Evolutionary conservation across 2,888 invertebrate species (phyloP), one percentile per base, ranked within the genome.

Genomic region (Phyllotreta striolata): DNA sequence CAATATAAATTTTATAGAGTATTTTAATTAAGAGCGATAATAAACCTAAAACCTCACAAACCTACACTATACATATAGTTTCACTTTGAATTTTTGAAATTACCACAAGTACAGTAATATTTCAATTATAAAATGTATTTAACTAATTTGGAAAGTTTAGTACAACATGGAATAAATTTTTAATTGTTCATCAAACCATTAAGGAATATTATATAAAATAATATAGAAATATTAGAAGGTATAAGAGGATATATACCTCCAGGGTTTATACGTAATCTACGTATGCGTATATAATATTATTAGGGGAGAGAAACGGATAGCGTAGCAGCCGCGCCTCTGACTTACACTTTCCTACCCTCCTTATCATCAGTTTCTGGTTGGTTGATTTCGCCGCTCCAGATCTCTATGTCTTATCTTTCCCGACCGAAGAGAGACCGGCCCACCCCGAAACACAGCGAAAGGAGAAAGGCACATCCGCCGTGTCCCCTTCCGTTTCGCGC

Each of bases 351-450:
- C 73, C 75, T 72, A 67, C 75, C 74, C 78, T 78, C 81, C 81
- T 82, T 82, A 82, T 82, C 82, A 80, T 77, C 77, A 78, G 79
- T 82, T 82, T 82, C 82, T 81, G 80, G 81, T 78, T 81, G 80
- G 81, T 76, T 81, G 81, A 76, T 74, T 78, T 74, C 76, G 77
- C 74, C 73, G 77, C 79, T 79, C 78, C 74, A 79, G 79, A 81
- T 80, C 81, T 79, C 78, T 77, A 77, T 78, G 80, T 79, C 80
- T 80, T 81, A 80, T 80, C 80, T 80, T 75, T 67, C 64, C 66
- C 65, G 67, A 24, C 24, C 24, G 24, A 24, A 62, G 59, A 58
- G 64, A 58, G 64, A 63, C 65, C 65, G 64, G 70, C 74, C 71
- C 69, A 73, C 70, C 65, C 68, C 24, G 24, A 62, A 67, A 68